Evolutionary conservation across 2,888 invertebrate genomes (phyloP), one percentile per base, ranked within the genome.

Genomic region (Pollenia labialis): DNA sequence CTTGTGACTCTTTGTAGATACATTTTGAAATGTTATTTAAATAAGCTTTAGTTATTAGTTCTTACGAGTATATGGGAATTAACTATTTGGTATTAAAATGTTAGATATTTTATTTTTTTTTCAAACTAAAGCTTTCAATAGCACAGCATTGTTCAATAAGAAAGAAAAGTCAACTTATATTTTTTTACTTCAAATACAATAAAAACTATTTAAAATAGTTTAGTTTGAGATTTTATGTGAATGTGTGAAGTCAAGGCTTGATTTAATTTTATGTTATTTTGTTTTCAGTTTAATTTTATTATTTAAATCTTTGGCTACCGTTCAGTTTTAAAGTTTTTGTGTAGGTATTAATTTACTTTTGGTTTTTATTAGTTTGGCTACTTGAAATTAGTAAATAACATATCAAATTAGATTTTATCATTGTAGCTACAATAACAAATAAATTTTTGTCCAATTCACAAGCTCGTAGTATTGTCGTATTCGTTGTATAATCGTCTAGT

Each of bases 21-120:
- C 50, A 40, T 16, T 46, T 44, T 40, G 16, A 23, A 48, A 44
- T 69, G 40, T 60, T 60, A 52, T 80, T 50, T 72, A 58, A 71
- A 64, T 85, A 69, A 71, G 64, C 71, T 77, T 74, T 68, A 81
- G 62, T 81, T 85, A 81, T 81, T 81, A 60, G 75, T 80, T 74
- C 69, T 80, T 46, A 60, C 32, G 32, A 32, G 32, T 32, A 32
- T 62, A 75, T 75, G 62, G 74, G 62, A 79, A 74, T 84, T 84
- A 62, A 42, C n/a, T 60, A 52, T 60, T 72, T 75, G 23, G 10
- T 48, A 71, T 23, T 56, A 72, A 8, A 50, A 40, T 23, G 0
- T 18, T 42, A n/a, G 2, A 46, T 50, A 23, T 11, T 42, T 42
- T 18, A 14, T 44, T 56, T 60, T 50, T 16, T 23, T 72, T 58